A percentile compares a stretch with the other conserved stretches of the same genome.
These are phyloP conservation scores for Hipposideros armiger DNA, from an alignment of 2,113 vertebrate species.

Conservation along the genomic window DNA sequence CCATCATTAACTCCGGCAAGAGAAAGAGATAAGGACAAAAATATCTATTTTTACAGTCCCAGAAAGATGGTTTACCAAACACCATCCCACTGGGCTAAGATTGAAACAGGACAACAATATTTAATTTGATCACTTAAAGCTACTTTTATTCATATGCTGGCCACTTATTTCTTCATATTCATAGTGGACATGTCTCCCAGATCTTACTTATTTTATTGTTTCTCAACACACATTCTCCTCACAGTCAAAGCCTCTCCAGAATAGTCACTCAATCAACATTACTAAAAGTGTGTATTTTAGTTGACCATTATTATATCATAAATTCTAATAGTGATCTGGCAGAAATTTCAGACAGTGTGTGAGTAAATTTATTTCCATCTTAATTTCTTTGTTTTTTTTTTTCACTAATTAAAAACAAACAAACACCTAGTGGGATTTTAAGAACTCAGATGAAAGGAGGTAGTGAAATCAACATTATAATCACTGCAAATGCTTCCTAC, in stretches of 20 bases:
- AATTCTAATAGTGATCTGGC: background rate
- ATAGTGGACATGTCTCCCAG: background rate
- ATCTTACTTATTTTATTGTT: conserved; percentile 12
- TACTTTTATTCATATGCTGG: background rate
- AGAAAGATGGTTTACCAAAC: background rate
- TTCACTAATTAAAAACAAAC: background rate
- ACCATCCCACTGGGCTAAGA: background rate
- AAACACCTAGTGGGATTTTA: background rate
- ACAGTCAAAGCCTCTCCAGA: background rate
- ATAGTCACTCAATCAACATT: background rate
- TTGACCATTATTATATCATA: background rate
- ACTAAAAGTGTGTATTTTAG: background rate
- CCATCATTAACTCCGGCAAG: background rate
- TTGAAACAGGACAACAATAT: background rate
- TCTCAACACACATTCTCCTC: background rate
- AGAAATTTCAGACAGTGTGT: background rate
- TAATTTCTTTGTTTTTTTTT: background rate
- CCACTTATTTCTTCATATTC: background rate
- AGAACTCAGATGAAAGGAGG: background rate
- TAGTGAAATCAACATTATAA: background rate
- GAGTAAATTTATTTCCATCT: background rate
- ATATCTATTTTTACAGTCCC: background rate
- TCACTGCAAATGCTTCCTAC: background rate
- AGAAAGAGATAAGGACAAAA: background rate
- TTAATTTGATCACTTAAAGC: conserved; percentile 25